Base-by-base conservation (phyloP, 2,888 invertebrate species). In the Diplazon laetatorius region DNA sequence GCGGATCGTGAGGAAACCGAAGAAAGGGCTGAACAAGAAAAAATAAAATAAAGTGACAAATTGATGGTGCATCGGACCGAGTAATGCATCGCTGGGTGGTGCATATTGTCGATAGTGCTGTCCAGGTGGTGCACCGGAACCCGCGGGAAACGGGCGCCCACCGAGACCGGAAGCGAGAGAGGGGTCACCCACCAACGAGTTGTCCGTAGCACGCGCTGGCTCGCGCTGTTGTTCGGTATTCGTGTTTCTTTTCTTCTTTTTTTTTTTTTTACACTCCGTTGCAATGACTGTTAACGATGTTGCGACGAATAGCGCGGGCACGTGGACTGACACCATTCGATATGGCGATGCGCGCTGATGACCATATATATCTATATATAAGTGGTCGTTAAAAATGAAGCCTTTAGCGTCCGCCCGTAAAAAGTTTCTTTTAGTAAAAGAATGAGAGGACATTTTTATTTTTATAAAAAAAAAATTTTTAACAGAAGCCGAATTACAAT, bases 121-220 rank as follows among this genome's bases (percentile, higher is more conserved):
- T 80, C 82, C 82, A 82, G 82, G 81, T 82, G 82, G 76, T 63
- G 62, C 65, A 75, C 69, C 79, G 73, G 80, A 75, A 80, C 77
- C 77, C 77, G 74, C 71, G 78, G 65, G 75, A 77, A 75, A 78
- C 71, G 75, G 75, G 74, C 52, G 70, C 66, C 70, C 78, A 70
- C 71, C 66, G 63, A 63, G 76, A 75, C 82, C 79, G 81, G 82
- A 81, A 81, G 79, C 71, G 12, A 62, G 35, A 52, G 59, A 39
- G 25, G 4, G 2, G 4, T 30, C 30, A 30, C 30, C 42, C 60
- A 60, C 42, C 59, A 42, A 63, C 52, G 46, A 55, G 50, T 50
- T 42, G 52, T 22, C n/a, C 30, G 10, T 46, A 57, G 55, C 60
- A 62, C 35, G 35, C 48, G 46, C 44, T 46, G 55, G 44, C 57